Base-by-base conservation (phyloP, 2,113 vertebrate species). In the Petaurus breviceps region DNA sequence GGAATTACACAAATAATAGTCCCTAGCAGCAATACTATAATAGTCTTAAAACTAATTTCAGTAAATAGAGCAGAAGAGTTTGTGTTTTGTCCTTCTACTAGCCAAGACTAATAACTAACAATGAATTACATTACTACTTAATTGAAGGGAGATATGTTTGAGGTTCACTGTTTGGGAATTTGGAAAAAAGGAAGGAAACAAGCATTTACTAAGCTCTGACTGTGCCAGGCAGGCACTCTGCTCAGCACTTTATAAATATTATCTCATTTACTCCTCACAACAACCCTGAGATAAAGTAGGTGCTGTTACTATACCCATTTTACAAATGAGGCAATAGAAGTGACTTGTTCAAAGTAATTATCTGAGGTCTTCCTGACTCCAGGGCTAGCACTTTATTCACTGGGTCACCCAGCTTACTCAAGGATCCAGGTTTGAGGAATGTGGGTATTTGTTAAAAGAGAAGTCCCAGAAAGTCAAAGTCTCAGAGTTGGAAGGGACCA, bases 31-130 rank as follows among this genome's bases (percentile, higher is more conserved):
- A 90, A 91, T 93, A 52, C 77, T 95, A 93, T 91, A 50, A n/a
- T 93, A 91, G 93, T 93, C 91, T 68, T 91, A 95, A 96, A 93
- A 95, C 89, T 61, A 90, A 94, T 61, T 11, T 90, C 96, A 28
- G 57, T 91, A 89, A 95, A 92, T 46, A 96, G 92, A 97, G 93
- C n/a, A 94, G n/a, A 91, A 97, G 89, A 94, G 92, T n/a, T 57
- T 2, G 46, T 90, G 11, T 28, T 96, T 96, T 92, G 26, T 54
- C 51, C 68, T 91, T 89, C 55, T 92, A 61, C 16, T 93, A 3
- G 92, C 51, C 90, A 68, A 24, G 55, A 94, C 57, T 91, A 94
- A 95, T 91, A 95, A 92, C 51, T 96, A 95, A 93, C 47, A 90
- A 93, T 25, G 89, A 53, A 84, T 22, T 84, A 84, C 19, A 84